Percentiles rank a stretch among this genome's conserved stretches.
Evolutionary conservation across 1,140 invertebrate genomes (phyloP).

Genomic region (Notospermus geniculatus): DNA sequence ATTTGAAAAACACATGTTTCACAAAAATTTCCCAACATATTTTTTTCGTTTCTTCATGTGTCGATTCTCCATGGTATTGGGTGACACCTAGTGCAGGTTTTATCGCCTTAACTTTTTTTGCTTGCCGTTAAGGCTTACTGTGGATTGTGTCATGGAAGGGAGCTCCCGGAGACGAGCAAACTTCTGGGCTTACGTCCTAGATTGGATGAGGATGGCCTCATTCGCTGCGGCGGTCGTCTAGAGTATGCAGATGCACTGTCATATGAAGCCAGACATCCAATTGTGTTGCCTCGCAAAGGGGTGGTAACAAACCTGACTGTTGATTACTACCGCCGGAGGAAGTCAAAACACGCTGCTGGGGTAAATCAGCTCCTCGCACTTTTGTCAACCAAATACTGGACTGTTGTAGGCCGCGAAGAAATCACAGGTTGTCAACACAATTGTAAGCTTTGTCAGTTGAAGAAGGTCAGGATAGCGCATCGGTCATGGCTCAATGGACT

Average conservation of each 20-base stretch:
- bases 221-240: conserved; percentile 16
- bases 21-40: too few relatives aligned
- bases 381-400: too few relatives aligned
- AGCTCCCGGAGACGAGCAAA: conserved; percentile 12
- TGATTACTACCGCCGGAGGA: neutral
- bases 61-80: too few relatives aligned
- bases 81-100: too few relatives aligned
- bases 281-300: conserved; percentile 6
- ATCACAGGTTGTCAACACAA: neutral
- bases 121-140: conserved; percentile 12
- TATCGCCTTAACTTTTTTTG: too few relatives aligned
- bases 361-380: too few relatives aligned
- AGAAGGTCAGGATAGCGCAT: too few relatives aligned
- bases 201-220: conserved; percentile 15
- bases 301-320: conserved; percentile 1
- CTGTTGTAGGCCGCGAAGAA: too few relatives aligned
- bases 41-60: too few relatives aligned
- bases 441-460: neutral
- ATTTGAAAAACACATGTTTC: too few relatives aligned
- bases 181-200: conserved; percentile 12
- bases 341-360: neutral
- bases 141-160: neutral
- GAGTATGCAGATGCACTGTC: conserved; percentile 10
- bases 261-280: conserved; percentile 13
- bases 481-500: too few relatives aligned